Conservation (phyloP, 2,888 invertebrate species). For the Cataglyphis albicans region DNA sequence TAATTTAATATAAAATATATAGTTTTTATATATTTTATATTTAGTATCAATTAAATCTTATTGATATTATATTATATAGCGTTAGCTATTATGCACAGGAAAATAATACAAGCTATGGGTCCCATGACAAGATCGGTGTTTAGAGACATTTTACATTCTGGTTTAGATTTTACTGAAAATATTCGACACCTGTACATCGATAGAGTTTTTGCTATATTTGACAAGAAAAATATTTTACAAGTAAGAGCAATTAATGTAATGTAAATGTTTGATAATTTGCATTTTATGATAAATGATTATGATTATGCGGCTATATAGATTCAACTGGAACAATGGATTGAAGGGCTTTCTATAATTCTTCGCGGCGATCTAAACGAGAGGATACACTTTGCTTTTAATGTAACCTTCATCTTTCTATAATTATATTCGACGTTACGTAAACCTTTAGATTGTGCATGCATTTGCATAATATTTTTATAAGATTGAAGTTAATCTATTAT, state of each 20-base stretch:
- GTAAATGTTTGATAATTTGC: not conserved
- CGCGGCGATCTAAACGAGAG: slow-evolving; percentile 87
- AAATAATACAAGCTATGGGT: slow-evolving; percentile 77
- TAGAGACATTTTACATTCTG: slow-evolving; percentile 81
- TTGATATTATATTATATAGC: slow-evolving; percentile 66
- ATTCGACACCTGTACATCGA: slow-evolving; percentile 81
- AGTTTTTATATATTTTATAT: not conserved
- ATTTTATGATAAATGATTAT: not conserved
- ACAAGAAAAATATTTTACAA: slow-evolving; percentile 69
- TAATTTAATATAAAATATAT: not conserved
- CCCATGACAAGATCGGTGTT: slow-evolving; percentile 77
- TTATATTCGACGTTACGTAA: not conserved
- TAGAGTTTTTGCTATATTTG: slow-evolving; percentile 79
- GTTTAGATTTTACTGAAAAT: slow-evolving; percentile 83
- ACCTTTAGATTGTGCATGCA: not conserved
- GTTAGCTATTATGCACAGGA: slow-evolving; percentile 80
- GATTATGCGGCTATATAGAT: slow-evolving; percentile 44
- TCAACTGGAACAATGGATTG: slow-evolving; percentile 76
- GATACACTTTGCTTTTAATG: slow-evolving; percentile 82
- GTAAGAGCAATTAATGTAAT: slow-evolving; percentile 42
- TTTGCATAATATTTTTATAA: not conserved
- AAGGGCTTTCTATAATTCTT: slow-evolving; percentile 87
- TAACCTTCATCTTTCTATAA: slow-evolving; percentile 56
- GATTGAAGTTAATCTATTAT: not conserved
- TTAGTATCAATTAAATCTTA: not conserved